phyloP scores from a whole-genome alignment of 2,797 vertebrate species.

The Glyptemys insculpta region DNA sequence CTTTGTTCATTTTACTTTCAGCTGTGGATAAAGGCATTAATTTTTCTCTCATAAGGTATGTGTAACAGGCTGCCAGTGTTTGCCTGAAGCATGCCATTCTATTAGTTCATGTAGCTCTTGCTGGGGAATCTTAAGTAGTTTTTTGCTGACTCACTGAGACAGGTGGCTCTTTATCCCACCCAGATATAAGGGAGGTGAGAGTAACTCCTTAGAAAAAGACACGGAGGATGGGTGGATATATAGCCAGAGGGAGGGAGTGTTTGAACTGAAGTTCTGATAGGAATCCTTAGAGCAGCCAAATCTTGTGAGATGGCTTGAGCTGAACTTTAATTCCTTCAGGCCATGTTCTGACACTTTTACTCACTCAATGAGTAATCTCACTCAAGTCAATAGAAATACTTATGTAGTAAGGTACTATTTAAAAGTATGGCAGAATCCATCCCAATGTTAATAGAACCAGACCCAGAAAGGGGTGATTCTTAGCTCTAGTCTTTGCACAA shows the following conservation, averaged over 20 bases:
- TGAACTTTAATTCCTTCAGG: not conserved
- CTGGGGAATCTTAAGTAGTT: not conserved
- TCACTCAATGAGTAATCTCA: not conserved
- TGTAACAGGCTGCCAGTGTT: not conserved
- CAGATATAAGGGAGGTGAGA: not conserved
- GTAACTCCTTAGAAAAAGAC: not conserved
- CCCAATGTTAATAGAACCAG: not conserved
- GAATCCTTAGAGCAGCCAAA: not conserved
- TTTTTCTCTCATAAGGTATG: not conserved
- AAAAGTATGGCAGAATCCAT: not conserved
- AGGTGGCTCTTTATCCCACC: not conserved
- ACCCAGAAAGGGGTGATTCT: not conserved
- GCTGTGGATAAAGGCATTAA: not conserved
- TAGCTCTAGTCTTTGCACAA: not conserved
- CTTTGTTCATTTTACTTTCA: slow-evolving; percentile 11
- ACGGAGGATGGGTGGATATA: not conserved
- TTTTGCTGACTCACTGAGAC: not conserved
- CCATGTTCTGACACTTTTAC: not conserved
- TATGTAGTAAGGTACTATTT: not conserved
- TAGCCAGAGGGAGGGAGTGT: not conserved
- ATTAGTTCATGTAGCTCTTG: not conserved
- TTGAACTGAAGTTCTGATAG: not conserved
- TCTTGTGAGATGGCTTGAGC: not conserved
- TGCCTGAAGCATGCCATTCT: not conserved
- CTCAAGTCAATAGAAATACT: not conserved